A percentile compares a stretch with the other conserved stretches of the same genome.
Evolutionary conservation across 1,140 invertebrate genomes (phyloP).

Genomic region (Lepidurus packardi): DNA sequence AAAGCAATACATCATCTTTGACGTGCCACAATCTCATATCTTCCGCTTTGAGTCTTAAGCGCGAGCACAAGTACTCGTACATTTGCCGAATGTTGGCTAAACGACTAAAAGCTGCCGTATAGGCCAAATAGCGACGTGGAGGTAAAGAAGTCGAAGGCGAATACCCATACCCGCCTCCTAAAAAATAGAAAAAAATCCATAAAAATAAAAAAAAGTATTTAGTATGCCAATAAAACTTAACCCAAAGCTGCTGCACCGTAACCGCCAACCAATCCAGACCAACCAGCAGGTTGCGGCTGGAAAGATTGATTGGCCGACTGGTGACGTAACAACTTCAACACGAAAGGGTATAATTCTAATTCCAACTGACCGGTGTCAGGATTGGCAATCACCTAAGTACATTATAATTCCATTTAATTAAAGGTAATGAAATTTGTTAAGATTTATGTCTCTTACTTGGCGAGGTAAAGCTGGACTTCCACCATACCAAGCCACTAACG

Average conservation of each 20-base stretch:
- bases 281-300: slow-evolving; percentile 42
- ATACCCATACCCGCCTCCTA: slow-evolving; percentile 38
- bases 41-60: slow-evolving; percentile 62
- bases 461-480: slow-evolving; percentile 70
- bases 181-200: slow-evolving; percentile 10
- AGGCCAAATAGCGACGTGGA: slow-evolving; percentile 61
- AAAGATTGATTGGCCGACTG: slow-evolving; percentile 43
- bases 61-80: slow-evolving; percentile 65
- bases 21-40: slow-evolving; percentile 72
- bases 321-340: slow-evolving; percentile 66
- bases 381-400: slow-evolving; percentile 28
- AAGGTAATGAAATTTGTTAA: background rate
- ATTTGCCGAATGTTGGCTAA: slow-evolving; percentile 70
- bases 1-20: slow-evolving; percentile 49
- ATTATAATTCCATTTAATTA: background rate
- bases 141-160: slow-evolving; percentile 40
- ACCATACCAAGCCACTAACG: slow-evolving; percentile 76
- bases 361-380: slow-evolving; percentile 51
- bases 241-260: slow-evolving; percentile 61
- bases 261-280: slow-evolving; percentile 57
- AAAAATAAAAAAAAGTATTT: background rate
- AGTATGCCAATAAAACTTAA: slow-evolving; percentile 41
- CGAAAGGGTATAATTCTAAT: slow-evolving; percentile 74
- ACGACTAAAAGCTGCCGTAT: slow-evolving; percentile 73
- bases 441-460: slow-evolving; percentile 53